phyloP scores from a whole-genome alignment of 2,888 invertebrate genomes.

The Nymphalis urticae region DNA sequence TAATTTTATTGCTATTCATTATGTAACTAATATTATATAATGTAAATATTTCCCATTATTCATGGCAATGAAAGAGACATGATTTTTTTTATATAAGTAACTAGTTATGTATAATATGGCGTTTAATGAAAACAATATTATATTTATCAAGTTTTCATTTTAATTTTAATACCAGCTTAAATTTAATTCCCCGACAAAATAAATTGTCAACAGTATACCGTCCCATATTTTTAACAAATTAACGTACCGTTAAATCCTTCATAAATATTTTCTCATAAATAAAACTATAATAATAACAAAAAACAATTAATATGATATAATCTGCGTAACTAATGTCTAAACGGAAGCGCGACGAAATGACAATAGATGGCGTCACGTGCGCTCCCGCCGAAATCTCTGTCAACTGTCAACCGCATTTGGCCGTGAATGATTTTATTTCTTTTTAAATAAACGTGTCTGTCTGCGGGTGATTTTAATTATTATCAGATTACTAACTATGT shows the following conservation, averaged over 20 bases:
- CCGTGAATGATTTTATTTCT: conserved; percentile 44
- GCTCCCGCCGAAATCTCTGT: conserved; percentile 63
- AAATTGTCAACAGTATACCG: too few relatives aligned
- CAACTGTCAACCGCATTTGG: conserved; percentile 59
- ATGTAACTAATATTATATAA: too few relatives aligned
- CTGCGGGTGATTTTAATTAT: conserved; percentile 20
- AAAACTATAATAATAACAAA: conserved; percentile 9
- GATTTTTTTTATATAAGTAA: too few relatives aligned
- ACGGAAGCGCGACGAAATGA: conserved; percentile 56
- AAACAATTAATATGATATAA: conserved; percentile 3
- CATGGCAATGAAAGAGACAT: too few relatives aligned
- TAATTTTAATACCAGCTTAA: too few relatives aligned
- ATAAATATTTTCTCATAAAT: conserved; percentile 9
- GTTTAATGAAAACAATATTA: too few relatives aligned
- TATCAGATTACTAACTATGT: conserved; percentile 4
- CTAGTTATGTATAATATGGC: too few relatives aligned
- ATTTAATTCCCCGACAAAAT: too few relatives aligned
- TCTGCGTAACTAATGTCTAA: conserved; percentile 49
- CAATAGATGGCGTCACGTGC: conserved; percentile 72
- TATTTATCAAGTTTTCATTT: too few relatives aligned
- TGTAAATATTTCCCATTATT: too few relatives aligned
- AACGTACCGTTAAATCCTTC: conserved; percentile 10
- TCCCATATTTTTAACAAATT: background rate
- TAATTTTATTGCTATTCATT: too few relatives aligned
- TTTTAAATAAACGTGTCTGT: conserved; percentile 24